Conservation (phyloP, 2,888 invertebrate genomes). For the Trissoscelio sp. region DNA sequence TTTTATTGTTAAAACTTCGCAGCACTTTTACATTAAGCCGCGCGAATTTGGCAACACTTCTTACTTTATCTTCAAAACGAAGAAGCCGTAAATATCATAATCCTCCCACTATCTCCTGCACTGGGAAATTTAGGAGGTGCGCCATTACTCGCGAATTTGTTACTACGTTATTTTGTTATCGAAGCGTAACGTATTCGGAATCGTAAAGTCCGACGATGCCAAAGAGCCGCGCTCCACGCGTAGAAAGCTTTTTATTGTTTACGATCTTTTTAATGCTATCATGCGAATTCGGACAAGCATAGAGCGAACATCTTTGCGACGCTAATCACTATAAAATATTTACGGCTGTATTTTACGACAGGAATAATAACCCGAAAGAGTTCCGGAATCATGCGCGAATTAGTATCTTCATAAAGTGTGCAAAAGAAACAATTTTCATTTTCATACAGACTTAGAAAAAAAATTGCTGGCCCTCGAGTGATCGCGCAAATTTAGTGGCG, state of each 20-base stretch:
- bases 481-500: conserved; percentile 25
- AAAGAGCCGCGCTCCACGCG: neutral
- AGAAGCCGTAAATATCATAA: conserved; percentile 43
- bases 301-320: conserved; percentile 22
- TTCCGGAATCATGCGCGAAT: conserved; percentile 34
- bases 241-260: conserved; percentile 43
- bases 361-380: neutral
- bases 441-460: too few species aligned
- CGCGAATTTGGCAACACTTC: conserved; percentile 5
- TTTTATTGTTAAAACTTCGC: conserved; percentile 20
- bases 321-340: conserved; percentile 50
- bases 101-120: neutral
- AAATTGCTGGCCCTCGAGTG: neutral
- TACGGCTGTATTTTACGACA: conserved; percentile 34
- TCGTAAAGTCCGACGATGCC: conserved; percentile 28
- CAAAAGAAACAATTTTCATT: conserved; percentile 8
- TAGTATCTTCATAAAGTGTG: conserved; percentile 20
- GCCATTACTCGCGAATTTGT: conserved; percentile 19
- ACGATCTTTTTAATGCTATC: conserved; percentile 33
- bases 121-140: conserved; percentile 15
- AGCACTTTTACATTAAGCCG: conserved; percentile 12
- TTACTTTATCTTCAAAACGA: conserved; percentile 26
- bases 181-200: conserved; percentile 13
- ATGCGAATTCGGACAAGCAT: conserved; percentile 8
- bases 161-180: conserved; percentile 30